These are phyloP conservation scores for Zeuzera pyrina DNA, from an alignment of 2,888 invertebrate genomes.

Conservation along the genomic window DNA sequence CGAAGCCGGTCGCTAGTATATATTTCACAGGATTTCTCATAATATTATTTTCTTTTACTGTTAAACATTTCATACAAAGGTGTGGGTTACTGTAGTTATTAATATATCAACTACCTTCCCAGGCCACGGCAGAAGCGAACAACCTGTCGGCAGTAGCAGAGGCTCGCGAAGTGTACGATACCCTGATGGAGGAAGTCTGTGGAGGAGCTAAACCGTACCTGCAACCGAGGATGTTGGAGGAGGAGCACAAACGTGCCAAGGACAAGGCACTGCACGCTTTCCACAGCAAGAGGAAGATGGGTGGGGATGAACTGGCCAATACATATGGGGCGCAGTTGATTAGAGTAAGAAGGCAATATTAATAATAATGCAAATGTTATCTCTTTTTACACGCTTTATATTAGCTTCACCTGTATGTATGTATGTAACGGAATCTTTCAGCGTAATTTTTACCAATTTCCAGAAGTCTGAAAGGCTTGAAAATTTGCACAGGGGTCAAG, in stretches of 20 bases:
- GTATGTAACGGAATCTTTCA: too few species aligned
- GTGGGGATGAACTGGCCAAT: constrained; percentile 93
- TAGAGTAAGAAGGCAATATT: too few species aligned
- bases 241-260: constrained; percentile 85
- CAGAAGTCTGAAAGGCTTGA: too few species aligned
- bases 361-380: too few species aligned
- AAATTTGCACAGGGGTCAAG: too few species aligned
- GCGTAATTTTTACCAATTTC: too few species aligned
- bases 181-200: constrained; percentile 94
- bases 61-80: too few species aligned
- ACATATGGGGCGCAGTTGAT: constrained; percentile 85
- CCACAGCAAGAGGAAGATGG: constrained; percentile 94
- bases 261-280: constrained; percentile 84
- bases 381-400: too few species aligned
- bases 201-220: constrained; percentile 95
- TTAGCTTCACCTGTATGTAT: too few species aligned
- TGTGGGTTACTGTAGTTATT: background rate
- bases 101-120: constrained; percentile 5
- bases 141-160: constrained; percentile 95
- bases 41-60: too few species aligned
- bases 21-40: too few species aligned
- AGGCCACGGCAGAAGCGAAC: constrained; percentile 99
- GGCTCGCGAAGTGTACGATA: constrained; percentile 91
- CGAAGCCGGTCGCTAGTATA: too few species aligned
- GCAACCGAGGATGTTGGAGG: constrained; percentile 83